Percentiles rank a stretch among this genome's conserved stretches.
These are phyloP conservation scores for Drosophila nannoptera DNA, from an alignment of 1,140 invertebrate genomes.

Conservation along the genomic window DNA sequence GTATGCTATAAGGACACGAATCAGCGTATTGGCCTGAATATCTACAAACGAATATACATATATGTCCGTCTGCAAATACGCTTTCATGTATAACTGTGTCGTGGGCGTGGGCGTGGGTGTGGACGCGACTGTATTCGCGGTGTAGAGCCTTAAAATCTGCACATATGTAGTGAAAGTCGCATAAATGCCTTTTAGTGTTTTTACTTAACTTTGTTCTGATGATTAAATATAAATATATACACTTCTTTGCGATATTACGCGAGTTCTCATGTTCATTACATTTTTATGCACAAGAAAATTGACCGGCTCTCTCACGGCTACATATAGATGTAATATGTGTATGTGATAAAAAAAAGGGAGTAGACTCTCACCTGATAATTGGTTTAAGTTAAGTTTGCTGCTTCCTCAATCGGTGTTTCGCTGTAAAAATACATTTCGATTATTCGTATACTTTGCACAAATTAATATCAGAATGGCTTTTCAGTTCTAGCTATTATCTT, in stretches of 20 bases:
- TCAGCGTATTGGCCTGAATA: constrained; percentile 11
- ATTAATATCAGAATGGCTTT: no score
- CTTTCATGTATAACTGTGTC: no score
- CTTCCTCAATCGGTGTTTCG: constrained; percentile 27
- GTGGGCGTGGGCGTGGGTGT: constrained; percentile 29
- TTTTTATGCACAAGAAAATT: background rate
- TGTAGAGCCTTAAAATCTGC: constrained; percentile 57
- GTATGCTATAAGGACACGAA: constrained; percentile 28
- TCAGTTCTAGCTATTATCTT: background rate
- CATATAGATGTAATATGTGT: background rate
- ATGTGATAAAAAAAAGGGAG: background rate
- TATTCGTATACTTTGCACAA: no score
- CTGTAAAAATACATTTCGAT: constrained; percentile 9
- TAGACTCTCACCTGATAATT: constrained; percentile 27
- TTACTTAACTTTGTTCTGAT: no score
- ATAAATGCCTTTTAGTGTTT: background rate
- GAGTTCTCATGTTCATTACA: no score
- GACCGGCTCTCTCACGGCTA: background rate
- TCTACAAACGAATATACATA: constrained; percentile 7
- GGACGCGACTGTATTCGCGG: constrained; percentile 43
- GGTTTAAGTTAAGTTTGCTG: constrained; percentile 20
- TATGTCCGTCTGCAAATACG: background rate
- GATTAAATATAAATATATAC: no score
- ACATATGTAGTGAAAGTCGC: background rate
- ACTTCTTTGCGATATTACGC: no score